Conservation (phyloP, 2,888 invertebrate genomes). For the Anticlea derivata region DNA sequence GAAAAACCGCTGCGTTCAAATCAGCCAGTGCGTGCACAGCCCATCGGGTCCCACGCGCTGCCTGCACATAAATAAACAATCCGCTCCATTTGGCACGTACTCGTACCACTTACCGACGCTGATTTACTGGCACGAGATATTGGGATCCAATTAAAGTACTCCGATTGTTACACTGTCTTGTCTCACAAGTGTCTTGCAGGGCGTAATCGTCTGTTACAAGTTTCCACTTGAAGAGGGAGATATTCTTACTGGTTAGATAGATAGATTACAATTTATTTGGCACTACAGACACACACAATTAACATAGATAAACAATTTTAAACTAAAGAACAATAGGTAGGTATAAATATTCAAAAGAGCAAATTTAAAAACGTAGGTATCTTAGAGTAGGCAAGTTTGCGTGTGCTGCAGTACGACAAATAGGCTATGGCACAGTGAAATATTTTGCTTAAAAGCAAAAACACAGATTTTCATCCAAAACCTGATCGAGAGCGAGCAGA, state of each 20-base stretch:
- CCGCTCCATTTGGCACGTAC: constrained; percentile 37
- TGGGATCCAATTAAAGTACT: constrained; percentile 37
- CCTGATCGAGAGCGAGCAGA: no score
- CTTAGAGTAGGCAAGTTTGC: no score
- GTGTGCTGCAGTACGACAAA: no score
- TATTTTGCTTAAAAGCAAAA: no score
- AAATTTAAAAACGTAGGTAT: no score
- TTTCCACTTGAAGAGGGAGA: not conserved
- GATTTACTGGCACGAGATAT: constrained; percentile 38
- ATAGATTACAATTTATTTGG: no score
- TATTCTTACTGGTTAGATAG: not conserved
- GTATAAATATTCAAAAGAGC: no score
- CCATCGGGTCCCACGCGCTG: constrained; percentile 20
- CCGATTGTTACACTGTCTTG: constrained; percentile 18
- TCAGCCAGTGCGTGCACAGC: constrained; percentile 21
- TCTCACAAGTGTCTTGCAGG: constrained; percentile 11
- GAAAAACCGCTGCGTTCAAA: not conserved
- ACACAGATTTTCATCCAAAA: no score
- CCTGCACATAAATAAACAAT: constrained; percentile 41
- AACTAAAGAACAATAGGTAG: no score
- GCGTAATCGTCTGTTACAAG: not conserved
- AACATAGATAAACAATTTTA: no score
- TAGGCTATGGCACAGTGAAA: no score
- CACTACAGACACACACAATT: no score
- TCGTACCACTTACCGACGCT: constrained; percentile 35